Conservation (phyloP, 2,113 vertebrate genomes). For the Catharus fuscescens region DNA sequence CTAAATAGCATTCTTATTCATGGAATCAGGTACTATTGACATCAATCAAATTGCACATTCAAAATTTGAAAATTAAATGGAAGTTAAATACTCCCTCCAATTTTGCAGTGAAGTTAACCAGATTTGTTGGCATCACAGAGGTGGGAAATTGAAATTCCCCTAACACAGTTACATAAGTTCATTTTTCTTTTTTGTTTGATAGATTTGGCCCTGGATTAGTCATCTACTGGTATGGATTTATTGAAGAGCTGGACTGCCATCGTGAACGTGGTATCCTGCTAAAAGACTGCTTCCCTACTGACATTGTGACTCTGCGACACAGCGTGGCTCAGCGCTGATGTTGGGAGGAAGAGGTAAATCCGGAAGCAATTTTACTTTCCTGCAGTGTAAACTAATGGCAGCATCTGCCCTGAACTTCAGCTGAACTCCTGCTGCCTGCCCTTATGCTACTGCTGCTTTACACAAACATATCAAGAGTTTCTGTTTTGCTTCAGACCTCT, state of each 20-base stretch:
- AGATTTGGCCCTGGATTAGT: slow-evolving; percentile 97
- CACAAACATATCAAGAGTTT: slow-evolving; percentile 81
- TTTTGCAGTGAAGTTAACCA: background rate
- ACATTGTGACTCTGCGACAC: slow-evolving; percentile 89
- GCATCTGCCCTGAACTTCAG: slow-evolving; percentile 90
- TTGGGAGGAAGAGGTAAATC: slow-evolving; percentile 77
- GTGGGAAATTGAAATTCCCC: background rate
- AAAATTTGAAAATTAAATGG: background rate
- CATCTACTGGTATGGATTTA: slow-evolving; percentile 98
- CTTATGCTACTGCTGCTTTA: slow-evolving; percentile 75
- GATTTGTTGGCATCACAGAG: background rate
- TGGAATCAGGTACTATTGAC: background rate
- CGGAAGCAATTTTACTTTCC: slow-evolving; percentile 92
- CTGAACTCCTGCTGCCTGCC: slow-evolving; percentile 83
- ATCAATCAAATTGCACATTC: background rate
- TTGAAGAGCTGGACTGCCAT: slow-evolving; percentile 94
- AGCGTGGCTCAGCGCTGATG: slow-evolving; percentile 62
- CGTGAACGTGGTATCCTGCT: slow-evolving; percentile 94
- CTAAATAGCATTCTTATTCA: background rate
- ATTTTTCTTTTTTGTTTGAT: slow-evolving; percentile 10
- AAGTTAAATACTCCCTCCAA: background rate
- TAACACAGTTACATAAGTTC: background rate
- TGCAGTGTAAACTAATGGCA: slow-evolving; percentile 81
- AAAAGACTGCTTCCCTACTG: slow-evolving; percentile 92
- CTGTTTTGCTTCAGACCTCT: slow-evolving; percentile 82